Percentiles rank a stretch among this genome's conserved stretches.
Evolutionary conservation across 2,797 vertebrate genomes (phyloP).

Genomic region (Pterois miles): DNA sequence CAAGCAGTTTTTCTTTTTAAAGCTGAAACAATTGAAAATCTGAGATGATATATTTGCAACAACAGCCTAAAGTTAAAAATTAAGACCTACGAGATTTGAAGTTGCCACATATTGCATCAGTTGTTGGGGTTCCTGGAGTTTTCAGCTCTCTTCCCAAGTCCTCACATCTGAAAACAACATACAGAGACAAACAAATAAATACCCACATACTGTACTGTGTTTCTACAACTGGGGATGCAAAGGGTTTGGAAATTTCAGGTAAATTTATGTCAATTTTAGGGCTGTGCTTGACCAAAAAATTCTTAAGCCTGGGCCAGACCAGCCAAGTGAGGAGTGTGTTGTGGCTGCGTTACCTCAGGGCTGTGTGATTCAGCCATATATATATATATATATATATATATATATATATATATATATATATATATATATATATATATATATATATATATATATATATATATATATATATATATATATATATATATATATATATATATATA

Average conservation of each 20-base stretch:
- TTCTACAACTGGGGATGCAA: not conserved
- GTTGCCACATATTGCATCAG: conserved; percentile 53
- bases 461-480: too few species aligned
- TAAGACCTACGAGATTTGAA: conserved; percentile 41
- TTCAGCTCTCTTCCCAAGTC: conserved; percentile 17
- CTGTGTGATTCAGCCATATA: too few species aligned
- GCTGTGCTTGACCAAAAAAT: too few species aligned
- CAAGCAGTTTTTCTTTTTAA: not conserved
- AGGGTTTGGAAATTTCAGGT: not conserved
- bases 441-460: too few species aligned
- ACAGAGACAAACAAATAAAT: not conserved
- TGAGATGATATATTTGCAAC: not conserved
- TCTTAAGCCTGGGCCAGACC: too few species aligned
- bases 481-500: too few species aligned
- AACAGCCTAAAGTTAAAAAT: not conserved
- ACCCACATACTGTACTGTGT: not conserved
- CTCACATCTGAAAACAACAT: conserved; percentile 63
- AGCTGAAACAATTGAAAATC: not conserved
- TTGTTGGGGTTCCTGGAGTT: conserved; percentile 16
- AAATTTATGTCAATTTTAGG: not conserved
- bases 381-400: too few species aligned
- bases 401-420: too few species aligned
- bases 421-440: too few species aligned
- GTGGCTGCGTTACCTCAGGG: too few species aligned
- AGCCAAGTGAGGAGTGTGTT: too few species aligned